Conservation (phyloP, 2,888 invertebrate genomes). For the Pachycephus smyrnensis region DNA sequence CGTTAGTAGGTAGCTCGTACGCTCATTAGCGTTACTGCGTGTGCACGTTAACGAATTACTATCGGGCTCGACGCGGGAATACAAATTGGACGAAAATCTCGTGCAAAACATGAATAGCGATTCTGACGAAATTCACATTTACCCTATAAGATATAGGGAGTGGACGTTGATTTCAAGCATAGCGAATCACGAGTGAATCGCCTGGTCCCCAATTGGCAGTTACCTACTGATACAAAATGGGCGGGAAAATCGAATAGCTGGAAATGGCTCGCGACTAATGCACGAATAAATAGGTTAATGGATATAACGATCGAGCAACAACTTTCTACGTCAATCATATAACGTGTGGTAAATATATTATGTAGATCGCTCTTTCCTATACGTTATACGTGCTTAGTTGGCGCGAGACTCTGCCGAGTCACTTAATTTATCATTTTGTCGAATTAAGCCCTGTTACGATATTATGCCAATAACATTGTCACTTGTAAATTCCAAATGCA, state of each 20-base stretch:
- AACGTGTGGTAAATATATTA: background rate
- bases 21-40: conserved; percentile 50
- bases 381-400: no score
- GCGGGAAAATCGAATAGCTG: background rate
- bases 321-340: background rate
- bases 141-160: background rate
- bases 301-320: conserved; percentile 15
- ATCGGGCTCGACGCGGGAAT: background rate
- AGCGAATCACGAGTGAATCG: background rate
- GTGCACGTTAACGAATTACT: background rate
- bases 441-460: no score
- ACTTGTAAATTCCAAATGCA: no score
- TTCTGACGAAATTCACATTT: conserved; percentile 3
- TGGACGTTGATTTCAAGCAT: background rate
- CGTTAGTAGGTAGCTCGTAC: conserved; percentile 54
- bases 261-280: background rate
- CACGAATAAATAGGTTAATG: conserved; percentile 16
- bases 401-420: no score
- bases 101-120: conserved; percentile 10
- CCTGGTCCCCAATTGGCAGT: background rate
- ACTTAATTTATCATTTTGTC: no score
- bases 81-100: background rate
- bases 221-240: background rate
- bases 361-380: no score
- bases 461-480: no score